These are phyloP conservation scores for Creontiades dilutus DNA, from an alignment of 2,888 invertebrate species.

Conservation along the genomic window DNA sequence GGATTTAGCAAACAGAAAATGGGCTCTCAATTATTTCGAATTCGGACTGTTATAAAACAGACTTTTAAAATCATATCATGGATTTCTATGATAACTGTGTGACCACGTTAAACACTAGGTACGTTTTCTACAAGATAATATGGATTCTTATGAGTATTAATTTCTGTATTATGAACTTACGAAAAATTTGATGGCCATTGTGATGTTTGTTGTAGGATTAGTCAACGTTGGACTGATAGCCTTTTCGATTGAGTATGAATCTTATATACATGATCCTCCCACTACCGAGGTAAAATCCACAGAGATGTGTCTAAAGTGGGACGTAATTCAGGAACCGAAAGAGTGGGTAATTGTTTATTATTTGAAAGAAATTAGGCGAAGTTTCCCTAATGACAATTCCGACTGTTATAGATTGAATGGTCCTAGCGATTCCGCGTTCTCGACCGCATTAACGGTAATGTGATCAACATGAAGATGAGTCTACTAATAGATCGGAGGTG, in stretches of 20 bases:
- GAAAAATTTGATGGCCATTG: constrained; percentile 31
- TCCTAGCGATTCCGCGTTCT: neutral
- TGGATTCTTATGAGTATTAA: too few relatives aligned
- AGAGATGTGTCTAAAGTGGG: neutral
- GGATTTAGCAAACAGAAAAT: too few relatives aligned
- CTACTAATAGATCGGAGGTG: neutral
- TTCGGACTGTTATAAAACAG: too few relatives aligned
- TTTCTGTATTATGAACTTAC: neutral
- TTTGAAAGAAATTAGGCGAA: neutral
- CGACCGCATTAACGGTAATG: neutral
- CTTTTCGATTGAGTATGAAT: neutral
- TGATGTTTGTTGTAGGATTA: neutral
- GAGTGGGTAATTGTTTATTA: neutral
- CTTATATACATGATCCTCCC: neutral
- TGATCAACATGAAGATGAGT: neutral
- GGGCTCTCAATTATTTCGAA: too few relatives aligned
- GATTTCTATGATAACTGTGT: too few relatives aligned
- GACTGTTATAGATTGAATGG: neutral
- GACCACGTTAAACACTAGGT: too few relatives aligned
- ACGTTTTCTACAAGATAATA: too few relatives aligned
- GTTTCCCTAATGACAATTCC: neutral
- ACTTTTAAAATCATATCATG: too few relatives aligned
- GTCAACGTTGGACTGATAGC: neutral
- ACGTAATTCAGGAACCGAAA: neutral
- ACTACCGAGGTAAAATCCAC: neutral